These are phyloP conservation scores for Antheraea pernyi DNA, from an alignment of 1,140 invertebrate species.

Conservation along the genomic window DNA sequence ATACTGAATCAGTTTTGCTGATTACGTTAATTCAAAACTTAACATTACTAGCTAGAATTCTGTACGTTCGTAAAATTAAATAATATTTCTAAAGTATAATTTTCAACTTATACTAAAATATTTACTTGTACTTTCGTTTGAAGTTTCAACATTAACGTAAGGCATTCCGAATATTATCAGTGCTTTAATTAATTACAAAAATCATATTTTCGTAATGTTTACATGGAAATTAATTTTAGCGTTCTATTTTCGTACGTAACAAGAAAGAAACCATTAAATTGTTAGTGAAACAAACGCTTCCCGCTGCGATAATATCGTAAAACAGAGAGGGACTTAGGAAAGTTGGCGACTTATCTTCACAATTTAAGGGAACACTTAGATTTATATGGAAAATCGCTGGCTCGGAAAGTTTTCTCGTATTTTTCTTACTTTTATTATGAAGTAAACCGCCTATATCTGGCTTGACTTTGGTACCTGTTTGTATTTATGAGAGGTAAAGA, in stretches of 20 bases:
- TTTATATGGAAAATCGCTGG: slow-evolving; percentile 11
- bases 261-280: slow-evolving; percentile 9
- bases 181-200: no score
- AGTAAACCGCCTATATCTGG: neutral
- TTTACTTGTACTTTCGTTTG: no score
- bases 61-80: no score
- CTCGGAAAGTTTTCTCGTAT: slow-evolving; percentile 12
- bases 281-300: neutral
- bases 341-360: slow-evolving; percentile 16
- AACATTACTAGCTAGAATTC: no score
- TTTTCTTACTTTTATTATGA: slow-evolving; percentile 8
- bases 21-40: no score
- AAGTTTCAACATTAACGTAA: no score
- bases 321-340: slow-evolving; percentile 14
- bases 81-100: no score
- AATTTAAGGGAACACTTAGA: slow-evolving; percentile 12
- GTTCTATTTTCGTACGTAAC: neutral
- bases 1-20: no score
- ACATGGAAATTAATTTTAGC: neutral
- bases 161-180: no score
- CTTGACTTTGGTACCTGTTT: neutral
- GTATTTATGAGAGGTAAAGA: neutral
- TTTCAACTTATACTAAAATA: no score
- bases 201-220: neutral
- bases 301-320: slow-evolving; percentile 17